Evolutionary conservation across 2,113 vertebrate genomes (phyloP), one percentile per base, ranked within the genome.

Genomic region (Macquaria australasica): DNA sequence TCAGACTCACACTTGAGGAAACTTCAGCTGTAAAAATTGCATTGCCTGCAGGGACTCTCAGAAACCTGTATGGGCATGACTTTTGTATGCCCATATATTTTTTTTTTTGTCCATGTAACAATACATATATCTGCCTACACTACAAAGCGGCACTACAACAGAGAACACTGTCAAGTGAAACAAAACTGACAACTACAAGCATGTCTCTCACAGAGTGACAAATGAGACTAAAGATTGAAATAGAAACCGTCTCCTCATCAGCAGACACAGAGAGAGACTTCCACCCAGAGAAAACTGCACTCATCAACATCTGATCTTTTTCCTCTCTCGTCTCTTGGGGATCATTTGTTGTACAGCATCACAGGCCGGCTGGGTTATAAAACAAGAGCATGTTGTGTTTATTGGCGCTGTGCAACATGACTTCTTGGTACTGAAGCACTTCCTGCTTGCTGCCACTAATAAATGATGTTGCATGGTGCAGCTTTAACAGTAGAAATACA

Each of bases 171-270:
- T 50, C 75, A 67, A 12, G 23, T 43, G 25, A 21, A 79, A 73
- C 10, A 62, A 58, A 68, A 55, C 9, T 11, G 73, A 71, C 12
- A 12, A 43, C 39, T 25, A 14, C 51, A 34, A 66, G 53, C 15
- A 37, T 2, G 50, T 76, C 31, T 62, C 5, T 60, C 11, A 39
- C 60, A 37, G 63, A 14, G 50, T 56, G 72, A 67, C 78, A 60
- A 73, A 73, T 58, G n/a, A 69, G 64, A 43, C 45, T 67, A 11
- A 53, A 60, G 41, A 50, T 50, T 37, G 7, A 79, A 69, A 76
- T n/a, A 53, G 45, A 78, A 58, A 73, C 20, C 4, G 14, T 56
- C 28, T 62, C 34, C 14, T 28, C 68, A 39, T 75, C 4, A 55
- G 70, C 55, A 79, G 71, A 64, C 5, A 68, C 50, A 55, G 5